Evolutionary conservation across 2,113 vertebrate genomes (phyloP), one percentile per base, ranked within the genome.

Genomic region (Amazona guildingii): DNA sequence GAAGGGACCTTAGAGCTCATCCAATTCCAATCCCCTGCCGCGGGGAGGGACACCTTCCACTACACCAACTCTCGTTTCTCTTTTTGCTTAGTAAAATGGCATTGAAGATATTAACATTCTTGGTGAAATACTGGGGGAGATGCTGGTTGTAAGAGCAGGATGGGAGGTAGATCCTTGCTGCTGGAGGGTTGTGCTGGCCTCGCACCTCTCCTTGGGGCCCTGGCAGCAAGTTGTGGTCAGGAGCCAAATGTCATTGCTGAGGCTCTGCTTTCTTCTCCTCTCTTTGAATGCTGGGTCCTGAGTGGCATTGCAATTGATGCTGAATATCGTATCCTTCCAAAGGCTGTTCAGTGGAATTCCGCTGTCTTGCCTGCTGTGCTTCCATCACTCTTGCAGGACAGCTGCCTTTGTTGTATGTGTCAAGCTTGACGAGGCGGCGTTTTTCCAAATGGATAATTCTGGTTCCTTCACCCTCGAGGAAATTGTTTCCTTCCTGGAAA

Each of bases 401-500:
- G 46, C 85, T 76, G 85, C 77, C 83, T 95, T 96, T 96, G 95
- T 86, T 94, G 84, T n/a, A 9, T 3, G 87, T 78, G 83, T 93
- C 94, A 91, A 24, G 67, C 88, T 83, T 95, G 97, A 93, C 11
- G 16, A 95, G 93, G 78, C 2, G 20, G 83, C 21, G 4, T 80
- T 97, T 97, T 97, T 95, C 92, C 41, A 37, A 96, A 77, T 70
- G 96, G 95, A 74, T 90, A 88, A 96, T 86, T 94, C 92, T 43
- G 33, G 33, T 88, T 94, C 90, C 67, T 89, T 66, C 14, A 9
- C 74, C 76, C 1, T 93, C 29, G 29, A 94, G 86, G 93, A 95
- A 95, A 78, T 68, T 5, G 48, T 66, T 94, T 86, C 55, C 69
- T 90, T 92, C 66, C 83, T 94, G 64, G 88, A 95, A 96, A 91